Evolutionary conservation across 2,888 invertebrate genomes (phyloP), one percentile per base, ranked within the genome.

Genomic region (Drosophila atripex): DNA sequence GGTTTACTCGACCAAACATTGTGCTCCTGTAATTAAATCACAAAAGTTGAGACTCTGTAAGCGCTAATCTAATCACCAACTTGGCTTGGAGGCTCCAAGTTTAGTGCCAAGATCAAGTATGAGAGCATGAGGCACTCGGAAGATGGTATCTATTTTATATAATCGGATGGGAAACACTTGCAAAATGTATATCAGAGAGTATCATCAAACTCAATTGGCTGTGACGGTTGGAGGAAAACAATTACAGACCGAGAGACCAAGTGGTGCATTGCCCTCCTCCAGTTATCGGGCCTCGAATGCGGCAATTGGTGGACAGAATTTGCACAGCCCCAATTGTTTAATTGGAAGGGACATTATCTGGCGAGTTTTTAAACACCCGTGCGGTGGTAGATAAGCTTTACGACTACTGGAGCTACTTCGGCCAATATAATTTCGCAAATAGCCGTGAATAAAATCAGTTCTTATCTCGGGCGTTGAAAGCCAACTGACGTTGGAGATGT

Each of bases 31-130:
- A 64, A 63, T 49, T 38, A 64, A 80, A 47, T 69, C 83, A 82
- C 61, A 76, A 75, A 85, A 72, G 71, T 77, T 61, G 71, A 77
- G 82, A 74, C 16, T 60, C 47, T 32, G 45, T 25, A 21, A 51
- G 49, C 51, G 57, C 35, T 53, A 45, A 58, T 64, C 50, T 41
- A 63, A 61, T 72, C 56, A 41, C 46, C 54, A 25, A 23, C 43
- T 55, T 57, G 63, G 64, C 11, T 28, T 1, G 9, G 14, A 38
- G 9, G 11, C 21, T 12, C 16, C 21, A 9, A 14, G 21, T 46
- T 7, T 2, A n/a, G 25, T 28, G 28, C 3, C 12, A 16, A 32
- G 47, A 25, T 14, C 43, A 45, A 28, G 2, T 12, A n/a, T 30
- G 9, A 6, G 14, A n/a, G n/a, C n/a, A n/a, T n/a, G n/a, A n/a